Evolutionary conservation across 2,797 vertebrate species (phyloP), one percentile per base, ranked within the genome.

Genomic region (Erethizon dorsatum): DNA sequence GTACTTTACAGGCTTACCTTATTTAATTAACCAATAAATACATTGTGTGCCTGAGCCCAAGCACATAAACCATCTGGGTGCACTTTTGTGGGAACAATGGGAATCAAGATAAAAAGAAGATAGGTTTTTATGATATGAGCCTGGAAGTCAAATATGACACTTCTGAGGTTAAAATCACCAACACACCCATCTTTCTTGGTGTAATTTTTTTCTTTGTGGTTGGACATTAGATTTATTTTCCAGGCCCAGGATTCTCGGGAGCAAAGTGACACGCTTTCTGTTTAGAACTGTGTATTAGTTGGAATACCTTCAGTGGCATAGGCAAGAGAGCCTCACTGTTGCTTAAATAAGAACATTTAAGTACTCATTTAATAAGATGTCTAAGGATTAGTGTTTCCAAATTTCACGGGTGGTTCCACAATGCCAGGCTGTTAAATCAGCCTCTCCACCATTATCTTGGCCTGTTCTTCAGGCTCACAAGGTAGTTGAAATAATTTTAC

Each of bases 81-180:
- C 2, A 78, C 15, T 88, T 95, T 33, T 54, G 56, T 71, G 77
- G 52, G 75, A 94, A 75, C 37, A 86, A 71, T 71, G 83, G 69
- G 7, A 57, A 79, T 84, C 5, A 77, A 96, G 79, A 86, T 88
- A 78, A 87, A 89, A 96, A 75, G 54, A 91, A 88, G 50, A 56
- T 94, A 88, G 4, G 15, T 90, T 83, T 78, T 92, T 85, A 80
- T 86, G 54, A 85, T 6, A 50, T 61, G 54, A 96, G 10, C 80
- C 77, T 94, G 54, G n/a, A 96, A 92, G 75, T 91, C 91, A 94
- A 91, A 90, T 85, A 86, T 65, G 50, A 61, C 82, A 92, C 50
- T 26, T 95, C 50, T 89, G 83, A 96, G 78, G 88, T 88, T 84
- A 78, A 94, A 95, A 67, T 92, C 26, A 79, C 57, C 26, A 79